phyloP scores from a whole-genome alignment of 2,888 invertebrate species.

The Tachina lurida region DNA sequence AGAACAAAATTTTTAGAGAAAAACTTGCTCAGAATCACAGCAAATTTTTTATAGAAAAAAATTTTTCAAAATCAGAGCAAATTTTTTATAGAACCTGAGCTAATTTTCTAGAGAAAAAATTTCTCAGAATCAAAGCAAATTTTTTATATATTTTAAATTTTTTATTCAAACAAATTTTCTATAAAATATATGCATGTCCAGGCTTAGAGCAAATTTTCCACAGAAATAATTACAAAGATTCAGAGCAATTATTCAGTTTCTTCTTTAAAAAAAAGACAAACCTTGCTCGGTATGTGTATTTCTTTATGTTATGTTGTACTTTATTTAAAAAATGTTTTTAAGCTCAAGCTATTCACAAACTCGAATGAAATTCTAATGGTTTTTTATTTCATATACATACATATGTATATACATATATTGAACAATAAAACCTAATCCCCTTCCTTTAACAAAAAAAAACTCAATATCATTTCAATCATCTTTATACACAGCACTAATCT shows the following conservation, averaged over 20 bases:
- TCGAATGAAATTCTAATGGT: too few species aligned
- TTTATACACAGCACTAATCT: slow-evolving; percentile 37
- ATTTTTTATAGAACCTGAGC: background rate
- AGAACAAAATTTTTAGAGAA: background rate
- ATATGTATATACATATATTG: too few species aligned
- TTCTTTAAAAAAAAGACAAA: too few species aligned
- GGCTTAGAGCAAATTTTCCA: background rate
- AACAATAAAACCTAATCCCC: background rate
- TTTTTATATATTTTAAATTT: background rate
- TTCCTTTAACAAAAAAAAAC: background rate
- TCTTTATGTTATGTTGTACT: too few species aligned
- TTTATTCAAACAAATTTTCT: background rate
- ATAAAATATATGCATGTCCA: background rate
- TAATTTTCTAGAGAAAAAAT: background rate
- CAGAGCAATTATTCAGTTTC: background rate
- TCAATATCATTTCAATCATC: slow-evolving; percentile 17
- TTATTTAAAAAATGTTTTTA: too few species aligned
- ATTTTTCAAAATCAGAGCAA: background rate
- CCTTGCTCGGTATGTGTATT: too few species aligned
- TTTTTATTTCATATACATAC: background rate
- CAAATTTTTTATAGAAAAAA: background rate
- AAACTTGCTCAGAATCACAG: background rate
- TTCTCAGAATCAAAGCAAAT: background rate
- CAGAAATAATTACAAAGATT: too few species aligned
- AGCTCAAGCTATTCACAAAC: too few species aligned